These are phyloP conservation scores for Fragum sueziense DNA, from an alignment of 2,888 invertebrate species.

Conservation along the genomic window DNA sequence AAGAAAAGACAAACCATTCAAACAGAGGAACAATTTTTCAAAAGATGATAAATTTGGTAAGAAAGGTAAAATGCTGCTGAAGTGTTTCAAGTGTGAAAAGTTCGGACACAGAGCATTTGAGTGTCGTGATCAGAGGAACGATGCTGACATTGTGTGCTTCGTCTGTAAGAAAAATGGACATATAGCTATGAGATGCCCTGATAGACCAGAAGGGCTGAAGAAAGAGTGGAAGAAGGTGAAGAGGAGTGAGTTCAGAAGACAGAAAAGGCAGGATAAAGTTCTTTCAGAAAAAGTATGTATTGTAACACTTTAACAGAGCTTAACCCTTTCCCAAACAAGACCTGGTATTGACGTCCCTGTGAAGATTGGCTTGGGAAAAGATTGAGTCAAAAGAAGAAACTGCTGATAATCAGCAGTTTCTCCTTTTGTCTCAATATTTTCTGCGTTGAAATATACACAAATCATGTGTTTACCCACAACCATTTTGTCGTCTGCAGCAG, in stretches of 20 bases:
- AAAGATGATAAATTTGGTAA: constrained; percentile 15
- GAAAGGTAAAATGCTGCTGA: not conserved
- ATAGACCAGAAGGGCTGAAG: constrained; percentile 72
- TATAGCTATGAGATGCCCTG: constrained; percentile 91
- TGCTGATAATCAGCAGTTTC: too few relatives aligned
- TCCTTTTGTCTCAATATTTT: too few relatives aligned
- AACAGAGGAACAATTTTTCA: constrained; percentile 17
- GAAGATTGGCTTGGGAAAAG: too few relatives aligned
- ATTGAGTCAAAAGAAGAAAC: too few relatives aligned
- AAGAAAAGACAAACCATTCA: not conserved
- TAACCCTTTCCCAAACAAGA: too few relatives aligned
- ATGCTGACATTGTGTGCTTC: constrained; percentile 86
- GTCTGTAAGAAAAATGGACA: constrained; percentile 92
- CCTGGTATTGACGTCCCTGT: too few relatives aligned
- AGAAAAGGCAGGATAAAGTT: constrained; percentile 64
- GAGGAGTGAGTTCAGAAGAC: constrained; percentile 67
- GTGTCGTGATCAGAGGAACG: not conserved
- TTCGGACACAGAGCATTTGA: constrained; percentile 18
- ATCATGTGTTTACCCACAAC: too few relatives aligned
- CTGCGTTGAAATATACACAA: too few relatives aligned
- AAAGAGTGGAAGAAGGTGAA: constrained; percentile 60
- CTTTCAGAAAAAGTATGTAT: constrained; percentile 59
- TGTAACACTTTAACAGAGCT: too few relatives aligned
- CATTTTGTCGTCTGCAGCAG: too few relatives aligned
- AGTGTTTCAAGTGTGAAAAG: constrained; percentile 31